Evolutionary conservation across 2,113 vertebrate genomes (phyloP).

Genomic region (Myocastor coypus): DNA sequence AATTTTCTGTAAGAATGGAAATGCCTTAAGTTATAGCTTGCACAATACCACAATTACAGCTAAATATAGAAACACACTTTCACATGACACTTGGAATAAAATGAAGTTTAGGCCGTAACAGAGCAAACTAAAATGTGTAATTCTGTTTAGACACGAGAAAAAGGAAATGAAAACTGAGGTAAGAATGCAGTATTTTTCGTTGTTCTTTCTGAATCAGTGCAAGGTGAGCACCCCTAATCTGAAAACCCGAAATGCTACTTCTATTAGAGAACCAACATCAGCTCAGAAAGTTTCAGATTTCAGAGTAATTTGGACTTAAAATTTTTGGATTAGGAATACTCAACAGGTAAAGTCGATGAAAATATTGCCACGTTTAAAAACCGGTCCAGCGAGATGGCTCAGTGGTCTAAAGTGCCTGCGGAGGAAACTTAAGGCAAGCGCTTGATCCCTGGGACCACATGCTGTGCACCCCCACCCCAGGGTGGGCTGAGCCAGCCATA

Average conservation of each 20-base stretch:
- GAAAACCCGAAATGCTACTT: not conserved
- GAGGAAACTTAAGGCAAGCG: no score
- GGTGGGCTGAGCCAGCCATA: no score
- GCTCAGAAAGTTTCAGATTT: constrained; percentile 1
- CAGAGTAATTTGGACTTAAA: not conserved
- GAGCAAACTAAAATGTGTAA: not conserved
- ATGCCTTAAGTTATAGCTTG: not conserved
- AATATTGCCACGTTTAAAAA: not conserved
- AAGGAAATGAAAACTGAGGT: not conserved
- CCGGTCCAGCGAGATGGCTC: no score
- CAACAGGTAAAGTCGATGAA: not conserved
- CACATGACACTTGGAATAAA: not conserved
- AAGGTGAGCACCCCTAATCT: not conserved
- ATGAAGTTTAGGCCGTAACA: not conserved
- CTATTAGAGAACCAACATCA: not conserved
- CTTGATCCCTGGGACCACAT: no score
- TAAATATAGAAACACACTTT: constrained; percentile 7
- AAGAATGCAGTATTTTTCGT: not conserved
- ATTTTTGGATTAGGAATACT: not conserved
- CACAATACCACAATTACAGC: not conserved
- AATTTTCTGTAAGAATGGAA: constrained; percentile 32
- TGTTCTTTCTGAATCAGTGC: not conserved
- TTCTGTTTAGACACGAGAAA: not conserved
- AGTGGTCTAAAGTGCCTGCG: no score
- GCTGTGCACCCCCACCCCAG: no score